Percentiles rank a stretch among this genome's conserved stretches.
phyloP scores from a whole-genome alignment of 2,113 vertebrate species.

The Melanerpes formicivorus region DNA sequence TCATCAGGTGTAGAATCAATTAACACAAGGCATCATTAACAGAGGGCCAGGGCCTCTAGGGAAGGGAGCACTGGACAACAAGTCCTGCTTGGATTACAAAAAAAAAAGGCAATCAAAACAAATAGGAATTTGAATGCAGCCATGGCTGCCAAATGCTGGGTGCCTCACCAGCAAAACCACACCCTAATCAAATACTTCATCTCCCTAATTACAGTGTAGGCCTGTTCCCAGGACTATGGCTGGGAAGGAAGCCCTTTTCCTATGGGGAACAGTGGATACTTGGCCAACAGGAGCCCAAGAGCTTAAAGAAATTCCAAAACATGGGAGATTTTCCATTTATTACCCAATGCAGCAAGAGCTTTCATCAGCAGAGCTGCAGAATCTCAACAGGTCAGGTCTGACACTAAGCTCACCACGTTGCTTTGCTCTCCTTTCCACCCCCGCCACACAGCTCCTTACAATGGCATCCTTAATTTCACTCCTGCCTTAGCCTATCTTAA shows the following conservation, averaged over 20 bases:
- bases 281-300: not conserved
- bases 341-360: not conserved
- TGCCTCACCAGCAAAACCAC: slow-evolving; percentile 51
- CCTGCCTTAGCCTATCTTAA: not conserved
- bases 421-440: not conserved
- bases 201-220: slow-evolving; percentile 54
- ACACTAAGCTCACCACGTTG: not conserved
- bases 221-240: slow-evolving; percentile 48
- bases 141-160: slow-evolving; percentile 9
- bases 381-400: not conserved
- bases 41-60: not conserved
- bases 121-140: slow-evolving; percentile 14
- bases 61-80: slow-evolving; percentile 4
- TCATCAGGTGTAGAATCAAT: slow-evolving; percentile 18
- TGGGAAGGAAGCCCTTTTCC: slow-evolving; percentile 33
- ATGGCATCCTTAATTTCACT: not conserved
- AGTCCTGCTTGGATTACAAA: not conserved
- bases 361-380: not conserved
- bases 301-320: not conserved
- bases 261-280: not conserved
- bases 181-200: slow-evolving; percentile 59
- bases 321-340: not conserved
- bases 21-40: slow-evolving; percentile 25
- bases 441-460: not conserved
- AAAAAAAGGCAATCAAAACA: slow-evolving; percentile 5